phyloP scores from a whole-genome alignment of 2,113 vertebrate genomes.

The Trogon melanurus region DNA sequence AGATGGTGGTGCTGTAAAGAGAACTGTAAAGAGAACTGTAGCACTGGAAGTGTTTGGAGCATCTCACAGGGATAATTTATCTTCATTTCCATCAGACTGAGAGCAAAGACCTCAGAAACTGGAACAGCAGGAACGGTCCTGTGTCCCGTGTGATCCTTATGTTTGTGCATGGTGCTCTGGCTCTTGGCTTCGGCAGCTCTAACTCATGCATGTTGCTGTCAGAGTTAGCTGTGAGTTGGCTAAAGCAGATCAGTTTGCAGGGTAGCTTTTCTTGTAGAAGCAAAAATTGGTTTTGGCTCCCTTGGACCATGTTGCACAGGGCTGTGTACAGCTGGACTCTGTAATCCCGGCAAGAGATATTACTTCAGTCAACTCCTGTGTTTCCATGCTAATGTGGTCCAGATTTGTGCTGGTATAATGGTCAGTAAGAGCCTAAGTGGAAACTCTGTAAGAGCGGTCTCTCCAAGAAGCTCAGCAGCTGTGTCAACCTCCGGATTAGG shows the following conservation, averaged over 20 bases:
- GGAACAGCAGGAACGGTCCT: not conserved
- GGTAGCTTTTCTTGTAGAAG: not conserved
- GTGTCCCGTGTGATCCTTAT: not conserved
- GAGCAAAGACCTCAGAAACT: not conserved
- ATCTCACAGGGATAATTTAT: not conserved
- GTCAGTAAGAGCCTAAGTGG: not conserved
- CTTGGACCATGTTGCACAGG: not conserved
- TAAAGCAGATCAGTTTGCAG: not conserved
- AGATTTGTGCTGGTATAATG: not conserved
- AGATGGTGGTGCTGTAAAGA: not conserved
- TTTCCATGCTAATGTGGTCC: not conserved
- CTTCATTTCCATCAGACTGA: not conserved
- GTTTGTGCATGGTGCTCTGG: not conserved
- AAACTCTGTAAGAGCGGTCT: not conserved
- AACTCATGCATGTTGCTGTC: not conserved
- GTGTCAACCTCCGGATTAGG: not conserved
- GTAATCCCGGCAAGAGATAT: not conserved
- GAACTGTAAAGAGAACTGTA: not conserved
- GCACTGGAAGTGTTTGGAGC: not conserved
- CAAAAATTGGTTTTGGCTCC: not conserved
- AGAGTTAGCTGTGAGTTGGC: not conserved
- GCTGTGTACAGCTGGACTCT: not conserved
- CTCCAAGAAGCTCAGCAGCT: not conserved
- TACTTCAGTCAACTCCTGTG: not conserved
- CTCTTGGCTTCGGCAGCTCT: not conserved